These are phyloP conservation scores for Delphinus delphis DNA, from an alignment of 2,113 vertebrate genomes.

Conservation along the genomic window DNA sequence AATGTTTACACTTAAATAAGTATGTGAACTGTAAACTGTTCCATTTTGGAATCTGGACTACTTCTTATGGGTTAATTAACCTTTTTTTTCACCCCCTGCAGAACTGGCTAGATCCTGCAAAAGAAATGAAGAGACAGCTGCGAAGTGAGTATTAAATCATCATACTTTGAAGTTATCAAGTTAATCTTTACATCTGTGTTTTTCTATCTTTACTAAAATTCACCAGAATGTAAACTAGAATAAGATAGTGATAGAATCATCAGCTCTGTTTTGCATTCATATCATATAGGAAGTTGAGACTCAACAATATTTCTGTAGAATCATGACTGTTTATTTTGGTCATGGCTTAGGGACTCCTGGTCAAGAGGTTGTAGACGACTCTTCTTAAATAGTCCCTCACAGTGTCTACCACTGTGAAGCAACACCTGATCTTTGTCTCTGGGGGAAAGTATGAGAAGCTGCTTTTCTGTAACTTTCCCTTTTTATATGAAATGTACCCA, in stretches of 20 bases:
- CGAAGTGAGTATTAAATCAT: slow-evolving; percentile 85
- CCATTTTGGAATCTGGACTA: background rate
- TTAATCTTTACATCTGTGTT: background rate
- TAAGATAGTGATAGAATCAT: background rate
- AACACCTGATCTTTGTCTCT: background rate
- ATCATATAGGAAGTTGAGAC: background rate
- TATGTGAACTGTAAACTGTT: background rate
- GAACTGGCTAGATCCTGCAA: slow-evolving; percentile 89
- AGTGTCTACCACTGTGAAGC: background rate
- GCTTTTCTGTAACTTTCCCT: background rate
- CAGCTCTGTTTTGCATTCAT: background rate
- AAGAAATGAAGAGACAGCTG: slow-evolving; percentile 89
- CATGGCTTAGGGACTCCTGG: background rate
- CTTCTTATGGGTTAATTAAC: slow-evolving; percentile 51
- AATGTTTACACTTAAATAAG: background rate
- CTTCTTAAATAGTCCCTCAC: background rate
- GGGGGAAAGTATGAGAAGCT: background rate
- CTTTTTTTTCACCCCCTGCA: slow-evolving; percentile 61
- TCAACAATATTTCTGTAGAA: background rate
- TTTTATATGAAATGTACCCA: background rate
- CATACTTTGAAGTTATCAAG: background rate
- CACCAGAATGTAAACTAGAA: background rate
- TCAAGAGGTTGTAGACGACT: background rate
- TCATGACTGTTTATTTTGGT: background rate
- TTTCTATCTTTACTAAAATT: slow-evolving; percentile 4